These are phyloP conservation scores for Tillus elongatus DNA, from an alignment of 2,888 invertebrate genomes.

Conservation along the genomic window DNA sequence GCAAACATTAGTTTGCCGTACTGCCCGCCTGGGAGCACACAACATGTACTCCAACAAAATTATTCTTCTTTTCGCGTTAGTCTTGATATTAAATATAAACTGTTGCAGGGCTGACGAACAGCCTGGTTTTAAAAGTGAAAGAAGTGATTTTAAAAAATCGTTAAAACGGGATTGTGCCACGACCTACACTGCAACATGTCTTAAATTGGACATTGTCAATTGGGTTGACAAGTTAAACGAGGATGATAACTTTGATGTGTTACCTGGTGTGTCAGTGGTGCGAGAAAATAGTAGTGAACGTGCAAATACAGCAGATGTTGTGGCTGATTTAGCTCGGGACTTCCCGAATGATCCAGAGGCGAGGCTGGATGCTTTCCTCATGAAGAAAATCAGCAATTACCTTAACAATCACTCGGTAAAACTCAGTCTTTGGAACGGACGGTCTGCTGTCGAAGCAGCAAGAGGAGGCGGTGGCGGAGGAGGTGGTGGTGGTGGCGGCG, in stretches of 20 bases:
- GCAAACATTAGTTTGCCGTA: too few relatives aligned
- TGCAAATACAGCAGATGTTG: slow-evolving; percentile 52
- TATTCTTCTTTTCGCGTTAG: too few relatives aligned
- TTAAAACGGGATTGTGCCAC: slow-evolving; percentile 44
- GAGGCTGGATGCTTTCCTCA: slow-evolving; percentile 58
- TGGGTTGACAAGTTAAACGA: slow-evolving; percentile 61
- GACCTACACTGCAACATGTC: slow-evolving; percentile 56
- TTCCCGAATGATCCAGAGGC: slow-evolving; percentile 65
- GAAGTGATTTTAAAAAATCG: slow-evolving; percentile 26
- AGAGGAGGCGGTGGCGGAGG: slow-evolving; percentile 35
- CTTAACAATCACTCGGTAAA: slow-evolving; percentile 62
- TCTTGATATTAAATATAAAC: too few relatives aligned
- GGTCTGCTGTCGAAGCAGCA: slow-evolving; percentile 47
- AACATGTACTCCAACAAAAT: too few relatives aligned
- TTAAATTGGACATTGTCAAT: slow-evolving; percentile 63
- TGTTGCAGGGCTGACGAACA: too few relatives aligned
- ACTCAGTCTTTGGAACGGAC: slow-evolving; percentile 45
- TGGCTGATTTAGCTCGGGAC: slow-evolving; percentile 60
- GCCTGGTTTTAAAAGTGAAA: slow-evolving; percentile 16
- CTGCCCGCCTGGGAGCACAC: too few relatives aligned
- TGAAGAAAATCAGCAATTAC: slow-evolving; percentile 54
- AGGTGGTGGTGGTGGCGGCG: slow-evolving; percentile 36
- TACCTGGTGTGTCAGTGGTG: slow-evolving; percentile 62
- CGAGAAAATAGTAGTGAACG: slow-evolving; percentile 44
- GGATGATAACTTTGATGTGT: slow-evolving; percentile 52